These are phyloP conservation scores for Pandion haliaetus DNA, from an alignment of 2,113 vertebrate species.

Conservation along the genomic window DNA sequence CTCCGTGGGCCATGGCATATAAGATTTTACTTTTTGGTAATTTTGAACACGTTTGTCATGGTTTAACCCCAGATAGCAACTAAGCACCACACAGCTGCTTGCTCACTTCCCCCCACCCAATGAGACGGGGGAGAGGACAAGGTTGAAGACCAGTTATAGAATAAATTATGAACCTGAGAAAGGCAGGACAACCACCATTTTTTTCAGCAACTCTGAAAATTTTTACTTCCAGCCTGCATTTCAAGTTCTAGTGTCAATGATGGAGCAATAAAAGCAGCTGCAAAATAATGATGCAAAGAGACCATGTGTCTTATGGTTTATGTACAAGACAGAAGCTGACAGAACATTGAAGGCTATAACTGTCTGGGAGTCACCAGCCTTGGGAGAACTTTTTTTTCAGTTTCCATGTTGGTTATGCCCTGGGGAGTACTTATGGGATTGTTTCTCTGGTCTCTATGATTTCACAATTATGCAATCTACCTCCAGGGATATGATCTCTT, in stretches of 20 bases:
- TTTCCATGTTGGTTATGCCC: constrained; percentile 4
- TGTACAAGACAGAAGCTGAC: constrained; percentile 24
- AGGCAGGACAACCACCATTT: not conserved
- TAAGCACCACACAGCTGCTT: too few species aligned
- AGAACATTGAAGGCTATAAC: not conserved
- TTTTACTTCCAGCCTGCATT: constrained; percentile 3
- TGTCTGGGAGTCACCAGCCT: not conserved
- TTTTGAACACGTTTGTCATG: not conserved
- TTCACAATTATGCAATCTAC: constrained; percentile 20
- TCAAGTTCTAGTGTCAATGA: not conserved
- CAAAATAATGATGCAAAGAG: constrained; percentile 18
- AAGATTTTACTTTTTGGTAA: not conserved
- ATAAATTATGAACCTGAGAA: not conserved
- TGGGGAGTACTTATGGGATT: not conserved
- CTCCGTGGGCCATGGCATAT: not conserved
- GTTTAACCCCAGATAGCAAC: too few species aligned
- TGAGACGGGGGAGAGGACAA: too few species aligned
- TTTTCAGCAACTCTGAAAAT: not conserved
- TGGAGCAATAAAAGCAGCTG: constrained; percentile 18
- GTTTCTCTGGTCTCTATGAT: constrained; percentile 39
- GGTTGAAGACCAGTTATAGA: not conserved
- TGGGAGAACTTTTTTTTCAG: not conserved
- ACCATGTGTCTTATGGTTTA: constrained; percentile 30
- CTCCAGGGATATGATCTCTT: not conserved
- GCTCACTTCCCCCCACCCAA: too few species aligned